A percentile compares a stretch with the other conserved stretches of the same genome.
Conservation (phyloP, 2,888 invertebrate genomes). For the Tipula vernalis region DNA sequence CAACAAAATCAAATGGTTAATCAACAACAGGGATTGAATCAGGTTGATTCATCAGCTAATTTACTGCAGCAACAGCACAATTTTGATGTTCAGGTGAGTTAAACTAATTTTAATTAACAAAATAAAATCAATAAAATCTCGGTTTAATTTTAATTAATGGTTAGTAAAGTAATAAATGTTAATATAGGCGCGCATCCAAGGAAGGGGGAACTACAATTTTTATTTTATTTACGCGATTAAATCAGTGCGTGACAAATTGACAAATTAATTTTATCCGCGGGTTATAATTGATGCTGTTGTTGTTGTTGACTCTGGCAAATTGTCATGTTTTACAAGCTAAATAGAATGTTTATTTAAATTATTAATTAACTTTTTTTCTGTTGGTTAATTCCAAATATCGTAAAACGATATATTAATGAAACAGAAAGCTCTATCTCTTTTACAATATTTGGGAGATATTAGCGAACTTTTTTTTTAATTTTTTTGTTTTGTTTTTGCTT, state of each 20-base stretch:
- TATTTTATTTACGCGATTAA: not conserved
- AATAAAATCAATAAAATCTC: no score
- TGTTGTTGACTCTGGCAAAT: not conserved
- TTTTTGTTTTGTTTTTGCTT: not conserved
- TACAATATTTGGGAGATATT: not conserved
- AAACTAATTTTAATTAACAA: not conserved
- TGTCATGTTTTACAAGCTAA: not conserved
- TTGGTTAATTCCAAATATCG: not conserved
- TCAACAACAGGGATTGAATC: constrained; percentile 31
- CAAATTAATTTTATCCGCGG: not conserved
- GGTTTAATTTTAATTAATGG: not conserved
- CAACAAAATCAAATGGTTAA: constrained; percentile 34
- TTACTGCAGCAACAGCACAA: constrained; percentile 51
- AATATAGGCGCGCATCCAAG: not conserved
- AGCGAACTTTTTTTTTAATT: not conserved
- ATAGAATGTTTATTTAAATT: not conserved
- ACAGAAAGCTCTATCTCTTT: not conserved
- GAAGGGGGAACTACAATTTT: not conserved
- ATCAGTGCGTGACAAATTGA: not conserved
- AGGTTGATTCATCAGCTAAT: constrained; percentile 40
- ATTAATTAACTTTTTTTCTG: not conserved
- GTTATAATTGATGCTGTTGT: not conserved
- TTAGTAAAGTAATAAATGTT: not conserved
- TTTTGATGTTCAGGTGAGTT: constrained; percentile 67
- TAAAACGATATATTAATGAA: not conserved